phyloP scores from a whole-genome alignment of 1,140 invertebrate genomes.

The Plectrocnemia conspersa region DNA sequence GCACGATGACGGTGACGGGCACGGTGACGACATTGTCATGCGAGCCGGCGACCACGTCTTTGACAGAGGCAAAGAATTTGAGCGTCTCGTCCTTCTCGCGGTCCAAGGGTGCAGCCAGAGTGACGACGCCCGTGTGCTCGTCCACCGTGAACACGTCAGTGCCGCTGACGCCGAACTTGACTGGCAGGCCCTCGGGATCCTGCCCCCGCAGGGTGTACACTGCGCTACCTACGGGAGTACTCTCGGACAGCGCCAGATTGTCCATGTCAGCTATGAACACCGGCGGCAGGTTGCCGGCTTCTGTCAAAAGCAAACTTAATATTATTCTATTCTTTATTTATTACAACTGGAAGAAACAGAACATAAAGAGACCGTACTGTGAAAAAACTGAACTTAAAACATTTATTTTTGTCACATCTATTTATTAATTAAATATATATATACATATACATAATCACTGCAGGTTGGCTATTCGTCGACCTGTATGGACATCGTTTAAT shows the following conservation, averaged over 20 bases:
- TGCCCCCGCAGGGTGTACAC: conserved; percentile 72
- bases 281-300: conserved; percentile 57
- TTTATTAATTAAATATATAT: no score
- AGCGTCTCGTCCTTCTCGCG: conserved; percentile 74
- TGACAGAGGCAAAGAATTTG: conserved; percentile 69
- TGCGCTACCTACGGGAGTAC: conserved; percentile 67
- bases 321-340: no score
- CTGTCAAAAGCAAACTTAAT: conserved; percentile 15
- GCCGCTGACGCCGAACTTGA: conserved; percentile 69
- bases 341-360: background rate
- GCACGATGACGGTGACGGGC: conserved; percentile 74
- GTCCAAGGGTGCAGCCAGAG: conserved; percentile 70
- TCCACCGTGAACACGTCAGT: conserved; percentile 77
- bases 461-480: no score
- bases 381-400: no score
- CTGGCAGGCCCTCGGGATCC: conserved; percentile 66
- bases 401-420: no score
- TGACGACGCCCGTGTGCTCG: conserved; percentile 71
- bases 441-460: no score
- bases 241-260: conserved; percentile 70
- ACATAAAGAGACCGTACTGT: background rate
- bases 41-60: conserved; percentile 68
- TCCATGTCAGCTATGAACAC: conserved; percentile 67
- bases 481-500: no score
- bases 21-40: conserved; percentile 72